Percentiles rank a stretch among this genome's conserved stretches.
These are phyloP conservation scores for Hydra vulgaris DNA, from an alignment of 30 jellyfish, hydroid and myxozoan species.

Conservation along the genomic window DNA sequence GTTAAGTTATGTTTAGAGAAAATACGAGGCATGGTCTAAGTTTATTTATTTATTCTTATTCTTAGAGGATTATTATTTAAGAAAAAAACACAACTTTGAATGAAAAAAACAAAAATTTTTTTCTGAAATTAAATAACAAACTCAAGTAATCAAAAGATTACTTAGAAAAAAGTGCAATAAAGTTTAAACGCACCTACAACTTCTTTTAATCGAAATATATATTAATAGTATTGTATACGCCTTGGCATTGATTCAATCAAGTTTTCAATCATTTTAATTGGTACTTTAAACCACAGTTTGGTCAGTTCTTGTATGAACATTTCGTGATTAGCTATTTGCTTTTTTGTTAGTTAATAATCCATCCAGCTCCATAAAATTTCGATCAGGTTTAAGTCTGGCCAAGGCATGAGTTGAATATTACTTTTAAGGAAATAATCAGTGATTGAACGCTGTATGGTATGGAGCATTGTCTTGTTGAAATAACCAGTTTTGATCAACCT, in stretches of 20 bases:
- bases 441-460: not conserved
- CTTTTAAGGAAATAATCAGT: not conserved
- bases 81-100: too few species aligned
- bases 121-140: not conserved
- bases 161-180: not conserved
- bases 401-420: not conserved
- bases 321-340: not conserved
- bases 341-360: not conserved
- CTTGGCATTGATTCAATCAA: not conserved
- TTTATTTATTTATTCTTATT: too few species aligned
- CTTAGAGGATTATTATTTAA: not conserved
- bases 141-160: not conserved
- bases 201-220: not conserved
- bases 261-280: not conserved
- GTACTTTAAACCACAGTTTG: not conserved
- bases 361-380: not conserved
- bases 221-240: not conserved
- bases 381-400: not conserved
- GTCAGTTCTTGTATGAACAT: not conserved
- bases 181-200: not conserved
- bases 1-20: not conserved
- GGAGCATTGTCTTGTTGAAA: not conserved
- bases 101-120: not conserved
- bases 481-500: not conserved
- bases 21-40: not conserved